Base-by-base conservation (phyloP, 2,888 invertebrate species). In the Notocelia uddmanniana region DNA sequence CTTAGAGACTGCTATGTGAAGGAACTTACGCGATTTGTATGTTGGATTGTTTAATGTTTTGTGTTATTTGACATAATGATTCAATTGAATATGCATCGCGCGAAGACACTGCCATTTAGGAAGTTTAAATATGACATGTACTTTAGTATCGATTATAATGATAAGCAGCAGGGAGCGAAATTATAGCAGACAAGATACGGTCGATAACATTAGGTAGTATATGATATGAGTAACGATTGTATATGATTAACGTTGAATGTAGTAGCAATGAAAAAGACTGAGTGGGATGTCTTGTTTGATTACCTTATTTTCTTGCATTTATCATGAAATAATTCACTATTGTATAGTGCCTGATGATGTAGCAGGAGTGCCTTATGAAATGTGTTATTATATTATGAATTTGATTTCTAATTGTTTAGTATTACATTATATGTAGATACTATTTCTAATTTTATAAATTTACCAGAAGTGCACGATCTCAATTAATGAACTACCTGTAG, bases 1-100 rank as follows among this genome's bases (percentile, higher is more conserved):
- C 0, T 90, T 98, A 81, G 98, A 98, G 92, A 98, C 98, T 80
- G 97, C 98, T 77, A 98, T 98, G 98, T 98, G 94, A 93, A 72
- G 70, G 62, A 70, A 57, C 21, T 23, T 21, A 52, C 15, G 18
- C 41, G 45, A 54, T 60, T 52, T 68, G 26, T 54, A 54, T 21
- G 8, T 23, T 50, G 18, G 9, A 34, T 26, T 13, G 50, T 58
- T 41, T 34, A 66, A 19, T 23, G 23, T 31, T 37, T 54, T 62
- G 68, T 60, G n/a, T 71, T 71, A 60, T 50, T 64, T 54, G 21
- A 48, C 15, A 37, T 15, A 10, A 34, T n/a, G 11, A 50, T 26
- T 8, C 26, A 60, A 18, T 50, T 31, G 26, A 31, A 31, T 31
- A 31, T 31, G 6, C 11, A 10, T 11, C 31, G 68, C 69, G 52